phyloP scores from a whole-genome alignment of 2,797 vertebrate species.

The Enteromius treurensis region DNA sequence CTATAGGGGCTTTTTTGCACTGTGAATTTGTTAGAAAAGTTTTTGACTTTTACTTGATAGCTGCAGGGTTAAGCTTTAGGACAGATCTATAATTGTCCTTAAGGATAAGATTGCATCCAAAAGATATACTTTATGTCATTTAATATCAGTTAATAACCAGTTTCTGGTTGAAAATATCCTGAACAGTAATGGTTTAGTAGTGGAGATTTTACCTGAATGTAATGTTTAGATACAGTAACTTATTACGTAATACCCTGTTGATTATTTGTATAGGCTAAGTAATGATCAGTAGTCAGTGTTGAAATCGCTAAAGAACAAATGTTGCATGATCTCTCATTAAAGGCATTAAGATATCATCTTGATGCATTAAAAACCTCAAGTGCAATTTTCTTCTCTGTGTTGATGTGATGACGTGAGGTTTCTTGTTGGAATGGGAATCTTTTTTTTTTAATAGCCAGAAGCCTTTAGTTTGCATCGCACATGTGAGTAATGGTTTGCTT shows the following conservation, averaged over 20 bases:
- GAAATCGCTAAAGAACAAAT: background rate
- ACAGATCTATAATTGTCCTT: background rate
- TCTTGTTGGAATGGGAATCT: background rate
- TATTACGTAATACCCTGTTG: background rate
- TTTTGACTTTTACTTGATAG: background rate
- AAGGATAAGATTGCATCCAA: background rate
- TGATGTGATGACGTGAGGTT: background rate
- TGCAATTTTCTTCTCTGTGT: background rate
- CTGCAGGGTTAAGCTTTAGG: background rate
- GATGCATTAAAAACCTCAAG: background rate
- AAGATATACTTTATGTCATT: background rate
- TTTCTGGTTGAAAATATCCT: background rate
- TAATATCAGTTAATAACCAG: too few relatives aligned
- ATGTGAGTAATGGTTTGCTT: background rate
- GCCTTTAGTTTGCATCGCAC: background rate
- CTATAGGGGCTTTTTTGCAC: background rate
- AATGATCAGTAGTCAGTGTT: background rate
- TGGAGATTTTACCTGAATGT: background rate
- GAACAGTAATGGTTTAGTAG: background rate
- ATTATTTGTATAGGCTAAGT: background rate
- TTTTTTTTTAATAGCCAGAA: background rate
- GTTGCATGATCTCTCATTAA: background rate
- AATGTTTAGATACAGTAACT: background rate
- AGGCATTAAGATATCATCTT: background rate
- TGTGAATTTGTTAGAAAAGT: background rate